Conservation (phyloP, 2,113 vertebrate genomes). For the Dendropsophus ebraccatus region DNA sequence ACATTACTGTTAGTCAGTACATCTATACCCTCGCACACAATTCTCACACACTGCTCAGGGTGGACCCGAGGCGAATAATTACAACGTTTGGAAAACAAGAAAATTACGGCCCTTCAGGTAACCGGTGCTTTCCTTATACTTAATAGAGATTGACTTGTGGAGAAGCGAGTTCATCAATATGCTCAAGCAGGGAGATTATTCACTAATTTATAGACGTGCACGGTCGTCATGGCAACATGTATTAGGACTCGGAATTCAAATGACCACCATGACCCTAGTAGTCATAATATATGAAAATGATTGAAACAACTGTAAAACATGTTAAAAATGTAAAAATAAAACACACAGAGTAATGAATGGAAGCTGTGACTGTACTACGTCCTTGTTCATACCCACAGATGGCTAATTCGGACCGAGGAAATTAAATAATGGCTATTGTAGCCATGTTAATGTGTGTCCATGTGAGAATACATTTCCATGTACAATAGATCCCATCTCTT, state of each 20-base stretch:
- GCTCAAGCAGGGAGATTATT: constrained; percentile 7
- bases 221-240: neutral
- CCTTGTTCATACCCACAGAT: neutral
- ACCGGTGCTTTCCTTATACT: neutral
- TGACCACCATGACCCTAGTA: neutral
- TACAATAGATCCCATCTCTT: neutral
- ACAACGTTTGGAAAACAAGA: neutral
- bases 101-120: neutral
- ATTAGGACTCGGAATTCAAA: neutral
- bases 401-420: neutral
- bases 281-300: too few relatives aligned
- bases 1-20: too few relatives aligned
- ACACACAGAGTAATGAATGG: neutral
- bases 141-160: neutral
- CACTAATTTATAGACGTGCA: neutral
- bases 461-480: neutral
- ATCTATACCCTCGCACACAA: too few relatives aligned
- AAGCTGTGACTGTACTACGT: neutral
- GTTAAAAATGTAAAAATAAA: neutral
- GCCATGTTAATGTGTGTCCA: neutral
- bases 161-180: neutral
- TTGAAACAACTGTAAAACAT: neutral
- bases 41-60: too few relatives aligned
- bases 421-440: neutral
- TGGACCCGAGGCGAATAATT: too few relatives aligned